A percentile compares a stretch with the other conserved stretches of the same genome.
phyloP scores from a whole-genome alignment of 1,140 invertebrate genomes.

The Macrotrachela quadricornifera region DNA sequence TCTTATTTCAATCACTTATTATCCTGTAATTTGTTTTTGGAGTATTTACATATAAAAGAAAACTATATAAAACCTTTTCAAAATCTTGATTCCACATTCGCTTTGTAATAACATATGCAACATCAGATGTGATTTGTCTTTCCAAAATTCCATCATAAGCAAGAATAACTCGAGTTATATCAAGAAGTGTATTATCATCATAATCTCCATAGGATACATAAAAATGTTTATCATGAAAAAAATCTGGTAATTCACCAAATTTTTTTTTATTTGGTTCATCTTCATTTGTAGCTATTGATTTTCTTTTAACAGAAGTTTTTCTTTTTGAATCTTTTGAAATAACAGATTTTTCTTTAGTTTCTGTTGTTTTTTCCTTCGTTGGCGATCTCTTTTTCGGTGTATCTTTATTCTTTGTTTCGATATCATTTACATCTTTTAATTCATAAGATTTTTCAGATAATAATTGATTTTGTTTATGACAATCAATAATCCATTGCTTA shows the following conservation, averaged over 20 bases:
- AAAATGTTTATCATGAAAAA: too few relatives aligned
- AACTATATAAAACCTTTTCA: neutral
- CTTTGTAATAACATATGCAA: constrained; percentile 1
- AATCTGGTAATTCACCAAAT: too few relatives aligned
- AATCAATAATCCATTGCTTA: constrained; percentile 52
- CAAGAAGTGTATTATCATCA: too few relatives aligned
- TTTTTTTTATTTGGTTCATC: too few relatives aligned
- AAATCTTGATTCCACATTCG: constrained; percentile 7
- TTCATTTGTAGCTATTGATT: too few relatives aligned
- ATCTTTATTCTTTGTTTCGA: neutral
- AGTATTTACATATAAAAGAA: too few relatives aligned
- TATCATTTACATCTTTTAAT: constrained; percentile 7
- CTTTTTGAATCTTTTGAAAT: neutral
- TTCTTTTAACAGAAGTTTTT: too few relatives aligned
- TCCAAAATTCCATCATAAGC: too few relatives aligned
- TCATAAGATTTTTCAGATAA: constrained; percentile 43
- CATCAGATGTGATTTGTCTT: neutral
- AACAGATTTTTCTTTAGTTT: neutral
- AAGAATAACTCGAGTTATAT: too few relatives aligned
- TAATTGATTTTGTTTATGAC: constrained; percentile 38
- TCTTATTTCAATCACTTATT: neutral
- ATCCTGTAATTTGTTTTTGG: neutral
- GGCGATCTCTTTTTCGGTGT: neutral
- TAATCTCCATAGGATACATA: too few relatives aligned
- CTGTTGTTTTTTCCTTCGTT: too few relatives aligned